Base-by-base conservation (phyloP, 2,797 vertebrate species). In the Acanthurus lineatus region DNA sequence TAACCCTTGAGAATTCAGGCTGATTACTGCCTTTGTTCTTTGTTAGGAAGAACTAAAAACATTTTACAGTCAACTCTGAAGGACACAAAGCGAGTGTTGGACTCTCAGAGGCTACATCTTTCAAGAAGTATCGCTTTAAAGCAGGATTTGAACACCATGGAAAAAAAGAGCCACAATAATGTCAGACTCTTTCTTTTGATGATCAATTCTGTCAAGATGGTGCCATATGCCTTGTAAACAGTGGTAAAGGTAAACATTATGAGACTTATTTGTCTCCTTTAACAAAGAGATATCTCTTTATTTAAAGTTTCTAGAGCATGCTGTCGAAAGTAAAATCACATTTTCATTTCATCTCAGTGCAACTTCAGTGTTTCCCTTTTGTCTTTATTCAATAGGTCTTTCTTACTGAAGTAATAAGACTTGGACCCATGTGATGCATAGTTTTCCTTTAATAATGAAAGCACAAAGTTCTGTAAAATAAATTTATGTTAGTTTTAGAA, bases 281-380 rank as follows among this genome's bases (percentile, higher is more conserved):
- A 15, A 53, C 9, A 53, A 32, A 76, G 15, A 69, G 7, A 76
- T 25, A 35, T 32, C n/a, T 12, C 61, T 71, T 58, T 9, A 61
- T 48, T 0, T 48, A 19, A 62, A 40, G 44, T 51, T 61, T 75
- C 25, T 1, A 58, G n/a, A 58, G 73, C 81, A 77, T 88, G 77
- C 64, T 69, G 35, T 56, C n/a, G 63, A 4, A 64, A 68, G 49
- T 52, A 67, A 64, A 80, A 57, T 49, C 60, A 22, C 69, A 83
- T 84, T 82, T 73, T 71, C 81, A 85, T 88, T 81, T 71, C 75
- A 84, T 85, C 62, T 76, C n/a, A 49, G 68, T 76, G 67, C 82
- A 86, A 58, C 63, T 85, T 92, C 88, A 85, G 88, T 80, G 82
- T 84, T 91, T 88, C 73, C 72, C 70, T 56, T 42, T 38, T 25